These are phyloP conservation scores for Acleris literana DNA, from an alignment of 2,888 invertebrate genomes.

Conservation along the genomic window DNA sequence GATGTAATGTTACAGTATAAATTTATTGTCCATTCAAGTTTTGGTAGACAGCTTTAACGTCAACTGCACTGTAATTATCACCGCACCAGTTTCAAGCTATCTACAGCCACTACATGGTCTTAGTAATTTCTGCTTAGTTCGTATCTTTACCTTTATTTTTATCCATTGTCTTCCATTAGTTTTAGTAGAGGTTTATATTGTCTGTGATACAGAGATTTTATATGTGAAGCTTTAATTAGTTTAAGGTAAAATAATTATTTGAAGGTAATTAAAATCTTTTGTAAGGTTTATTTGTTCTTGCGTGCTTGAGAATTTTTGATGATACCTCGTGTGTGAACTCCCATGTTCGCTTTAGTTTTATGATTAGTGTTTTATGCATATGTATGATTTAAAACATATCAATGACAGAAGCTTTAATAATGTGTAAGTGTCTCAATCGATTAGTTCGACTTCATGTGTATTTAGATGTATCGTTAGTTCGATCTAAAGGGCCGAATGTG, in stretches of 20 bases:
- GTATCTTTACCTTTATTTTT: constrained; percentile 54
- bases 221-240: constrained; percentile 72
- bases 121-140: constrained; percentile 41
- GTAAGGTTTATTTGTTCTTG: constrained; percentile 33
- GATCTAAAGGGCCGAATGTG: constrained; percentile 73
- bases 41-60: constrained; percentile 83
- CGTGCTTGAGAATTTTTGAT: constrained; percentile 33
- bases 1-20: constrained; percentile 62
- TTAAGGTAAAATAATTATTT: constrained; percentile 37
- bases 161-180: constrained; percentile 77
- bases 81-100: constrained; percentile 69
- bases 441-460: constrained; percentile 22
- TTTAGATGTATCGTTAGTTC: constrained; percentile 20
- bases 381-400: constrained; percentile 46
- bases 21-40: constrained; percentile 66
- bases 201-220: constrained; percentile 73
- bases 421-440: constrained; percentile 40
- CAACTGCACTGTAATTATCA: constrained; percentile 77
- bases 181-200: constrained; percentile 52
- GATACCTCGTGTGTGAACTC: constrained; percentile 30
- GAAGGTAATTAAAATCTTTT: constrained; percentile 39
- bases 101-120: constrained; percentile 55
- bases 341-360: constrained; percentile 29
- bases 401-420: constrained; percentile 68
- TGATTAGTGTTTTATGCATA: constrained; percentile 2